These are phyloP conservation scores for Drosophila ercepeae DNA, from an alignment of 1,140 invertebrate species.

Conservation along the genomic window DNA sequence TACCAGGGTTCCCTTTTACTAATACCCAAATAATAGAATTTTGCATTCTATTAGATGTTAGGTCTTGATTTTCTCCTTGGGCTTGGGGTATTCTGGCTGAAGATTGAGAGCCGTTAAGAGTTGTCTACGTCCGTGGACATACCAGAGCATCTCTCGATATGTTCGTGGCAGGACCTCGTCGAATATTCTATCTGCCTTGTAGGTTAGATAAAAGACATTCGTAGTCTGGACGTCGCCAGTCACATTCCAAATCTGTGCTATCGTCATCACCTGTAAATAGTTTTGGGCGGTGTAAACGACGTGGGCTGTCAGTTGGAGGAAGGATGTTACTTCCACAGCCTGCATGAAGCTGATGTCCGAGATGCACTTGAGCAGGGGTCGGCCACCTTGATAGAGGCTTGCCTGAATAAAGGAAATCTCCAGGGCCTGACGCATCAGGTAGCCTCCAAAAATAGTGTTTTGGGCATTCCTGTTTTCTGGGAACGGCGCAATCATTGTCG, in stretches of 20 bases:
- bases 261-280: slow-evolving; percentile 88
- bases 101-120: slow-evolving; percentile 81
- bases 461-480: slow-evolving; percentile 88
- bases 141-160: slow-evolving; percentile 91
- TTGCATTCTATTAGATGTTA: no score
- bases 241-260: slow-evolving; percentile 88
- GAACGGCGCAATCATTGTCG: slow-evolving; percentile 63
- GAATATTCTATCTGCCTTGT: slow-evolving; percentile 85
- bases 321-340: slow-evolving; percentile 89
- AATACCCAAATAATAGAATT: no score
- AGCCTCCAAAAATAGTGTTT: slow-evolving; percentile 93
- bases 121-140: slow-evolving; percentile 89
- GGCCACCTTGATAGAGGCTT: slow-evolving; percentile 85
- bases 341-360: slow-evolving; percentile 89
- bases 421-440: slow-evolving; percentile 91
- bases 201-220: slow-evolving; percentile 91
- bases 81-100: slow-evolving; percentile 24
- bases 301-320: slow-evolving; percentile 88
- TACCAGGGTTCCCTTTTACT: neutral
- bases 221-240: slow-evolving; percentile 86
- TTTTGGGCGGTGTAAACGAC: slow-evolving; percentile 88
- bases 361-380: slow-evolving; percentile 87
- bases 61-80: neutral
- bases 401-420: slow-evolving; percentile 90
- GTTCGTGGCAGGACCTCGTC: slow-evolving; percentile 87